phyloP scores from a whole-genome alignment of 2,888 invertebrate genomes.

The Eupithecia subumbrata region DNA sequence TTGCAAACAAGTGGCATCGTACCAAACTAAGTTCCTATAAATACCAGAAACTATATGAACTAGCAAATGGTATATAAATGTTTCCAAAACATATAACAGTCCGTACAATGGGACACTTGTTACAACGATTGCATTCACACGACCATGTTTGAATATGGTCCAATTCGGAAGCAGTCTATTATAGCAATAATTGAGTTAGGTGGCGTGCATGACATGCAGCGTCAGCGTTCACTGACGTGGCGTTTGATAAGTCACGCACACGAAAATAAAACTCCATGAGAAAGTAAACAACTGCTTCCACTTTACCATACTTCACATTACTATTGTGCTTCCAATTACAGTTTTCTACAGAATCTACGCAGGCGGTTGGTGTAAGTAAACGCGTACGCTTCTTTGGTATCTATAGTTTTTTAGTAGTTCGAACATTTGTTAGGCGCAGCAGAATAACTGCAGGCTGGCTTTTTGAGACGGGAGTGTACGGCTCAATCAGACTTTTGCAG shows the following conservation, averaged over 20 bases:
- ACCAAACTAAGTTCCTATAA: not conserved
- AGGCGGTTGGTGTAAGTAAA: not conserved
- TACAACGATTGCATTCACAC: slow-evolving; percentile 19
- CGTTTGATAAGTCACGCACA: slow-evolving; percentile 70
- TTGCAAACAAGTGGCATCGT: not conserved
- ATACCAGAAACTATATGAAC: slow-evolving; percentile 6
- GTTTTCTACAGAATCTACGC: not conserved
- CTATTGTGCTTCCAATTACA: not conserved
- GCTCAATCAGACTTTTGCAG: not conserved
- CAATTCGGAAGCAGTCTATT: slow-evolving; percentile 32
- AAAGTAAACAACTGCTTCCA: slow-evolving; percentile 59
- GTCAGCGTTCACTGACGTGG: slow-evolving; percentile 53
- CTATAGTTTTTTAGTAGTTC: not conserved
- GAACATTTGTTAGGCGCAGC: not conserved
- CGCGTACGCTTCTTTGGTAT: not conserved
- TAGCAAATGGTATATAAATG: slow-evolving; percentile 5
- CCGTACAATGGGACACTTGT: slow-evolving; percentile 20
- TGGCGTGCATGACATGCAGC: slow-evolving; percentile 43
- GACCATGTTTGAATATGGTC: slow-evolving; percentile 23
- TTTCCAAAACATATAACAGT: slow-evolving; percentile 6
- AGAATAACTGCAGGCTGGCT: not conserved
- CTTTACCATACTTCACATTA: slow-evolving; percentile 5
- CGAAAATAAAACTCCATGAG: slow-evolving; percentile 58
- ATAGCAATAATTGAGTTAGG: slow-evolving; percentile 47
- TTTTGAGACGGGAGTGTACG: not conserved